Percentiles rank a stretch among this genome's conserved stretches.
These are phyloP conservation scores for Aphis gossypii DNA, from an alignment of 1,140 invertebrate species.

Conservation along the genomic window DNA sequence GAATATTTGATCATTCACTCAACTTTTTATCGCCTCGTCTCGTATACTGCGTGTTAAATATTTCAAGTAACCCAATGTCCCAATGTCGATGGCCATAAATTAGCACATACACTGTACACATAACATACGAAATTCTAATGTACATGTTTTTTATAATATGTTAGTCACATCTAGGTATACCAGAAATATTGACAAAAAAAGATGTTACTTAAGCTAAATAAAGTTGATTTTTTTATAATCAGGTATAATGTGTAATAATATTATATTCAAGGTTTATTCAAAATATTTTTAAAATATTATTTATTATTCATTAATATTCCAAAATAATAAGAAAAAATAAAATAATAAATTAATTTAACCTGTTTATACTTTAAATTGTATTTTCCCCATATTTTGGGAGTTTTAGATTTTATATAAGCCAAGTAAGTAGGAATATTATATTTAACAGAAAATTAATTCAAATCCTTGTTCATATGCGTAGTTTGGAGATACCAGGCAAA, in stretches of 20 bases:
- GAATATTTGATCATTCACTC: not conserved
- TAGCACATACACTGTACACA: too few species aligned
- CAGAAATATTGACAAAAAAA: not conserved
- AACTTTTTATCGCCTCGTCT: not conserved
- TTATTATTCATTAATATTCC: not conserved
- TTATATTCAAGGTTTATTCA: not conserved
- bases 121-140: not conserved
- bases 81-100: not conserved
- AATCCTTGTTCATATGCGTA: not conserved
- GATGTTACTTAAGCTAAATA: not conserved
- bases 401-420: not conserved
- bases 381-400: not conserved
- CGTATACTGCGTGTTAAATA: not conserved
- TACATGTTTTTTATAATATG: not conserved
- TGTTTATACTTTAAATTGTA: not conserved
- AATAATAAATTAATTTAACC: not conserved
- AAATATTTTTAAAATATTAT: not conserved
- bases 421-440: not conserved
- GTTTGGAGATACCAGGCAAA: not conserved
- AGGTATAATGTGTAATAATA: not conserved
- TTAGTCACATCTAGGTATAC: too few species aligned
- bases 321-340: not conserved
- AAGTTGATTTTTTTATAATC: not conserved
- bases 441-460: not conserved
- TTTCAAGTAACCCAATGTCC: not conserved